Base-by-base conservation (phyloP, 2,888 invertebrate genomes). In the Lacanobia wlatinum region DNA sequence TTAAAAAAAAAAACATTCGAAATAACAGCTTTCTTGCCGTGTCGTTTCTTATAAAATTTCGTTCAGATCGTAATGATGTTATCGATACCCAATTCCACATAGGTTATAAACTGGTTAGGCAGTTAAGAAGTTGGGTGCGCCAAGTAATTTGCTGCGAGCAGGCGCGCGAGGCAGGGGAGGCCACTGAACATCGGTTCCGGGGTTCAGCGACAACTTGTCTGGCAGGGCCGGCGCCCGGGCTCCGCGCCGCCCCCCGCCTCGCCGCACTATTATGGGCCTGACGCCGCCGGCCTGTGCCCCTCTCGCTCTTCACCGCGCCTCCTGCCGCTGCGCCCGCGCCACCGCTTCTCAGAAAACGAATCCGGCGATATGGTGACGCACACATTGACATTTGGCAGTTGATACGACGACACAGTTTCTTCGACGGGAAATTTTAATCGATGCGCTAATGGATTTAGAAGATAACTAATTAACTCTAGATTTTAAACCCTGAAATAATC, bases 171-270 rank as follows among this genome's bases (percentile, higher is more conserved):
- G 78, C 73, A 87, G 84, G 86, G 89, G 67, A 83, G 87, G 74
- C 79, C 84, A 73, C 75, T 73, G 82, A 86, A 80, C 82, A 84
- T 84, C 84, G 89, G 87, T 86, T 87, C 88, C 89, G 87, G 88
- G 90, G 90, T 89, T 87, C 92, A 94, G 95, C 95, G 96, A 95
- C 96, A 94, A 94, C 92, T 95, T 95, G 96, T 96, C 96, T 96
- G 94, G 95, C 93, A 90, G 90, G 92, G 91, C 91, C 89, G 90
- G 90, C 90, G 89, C 87, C 87, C 81, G 77, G 76, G 77, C 79
- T 73, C 74, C 69, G 72, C 82, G 68, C 82, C 80, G 80, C 83
- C 83, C 83, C 84, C 76, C 84, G 78, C 87, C 87, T 75, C 83
- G 78, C 81, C 79, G 84, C 85, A 88, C 89, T 92, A 90, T 90